phyloP scores from a whole-genome alignment of 2,113 vertebrate species.

The Monopterus albus region DNA sequence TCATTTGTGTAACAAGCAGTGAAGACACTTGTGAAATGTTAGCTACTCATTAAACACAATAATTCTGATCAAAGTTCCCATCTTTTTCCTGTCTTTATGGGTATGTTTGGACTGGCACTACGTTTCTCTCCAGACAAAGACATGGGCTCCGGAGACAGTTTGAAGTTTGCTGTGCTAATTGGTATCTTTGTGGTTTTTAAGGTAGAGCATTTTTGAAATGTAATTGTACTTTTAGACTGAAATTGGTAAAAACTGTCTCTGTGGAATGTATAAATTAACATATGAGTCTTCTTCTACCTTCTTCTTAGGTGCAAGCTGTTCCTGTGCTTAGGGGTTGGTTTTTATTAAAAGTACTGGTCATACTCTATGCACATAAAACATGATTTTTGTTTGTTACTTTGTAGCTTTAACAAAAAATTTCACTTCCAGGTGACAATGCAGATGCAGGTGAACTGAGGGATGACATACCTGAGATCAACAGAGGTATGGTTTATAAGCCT shows the following conservation, averaged over 20 bases:
- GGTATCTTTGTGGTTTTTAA: constrained; percentile 52
- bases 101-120: constrained; percentile 3
- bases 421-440: constrained; percentile 59
- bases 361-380: neutral
- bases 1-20: too few relatives aligned
- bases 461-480: constrained; percentile 80
- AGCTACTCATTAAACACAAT: constrained; percentile 50
- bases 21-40: constrained; percentile 9
- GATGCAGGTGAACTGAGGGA: constrained; percentile 77
- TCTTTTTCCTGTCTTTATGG: constrained; percentile 29
- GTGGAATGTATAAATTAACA: neutral
- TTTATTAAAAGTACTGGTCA: neutral
- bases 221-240: neutral
- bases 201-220: constrained; percentile 44
- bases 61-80: constrained; percentile 71
- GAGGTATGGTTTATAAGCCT: constrained; percentile 51
- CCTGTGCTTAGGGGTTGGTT: constrained; percentile 60
- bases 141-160: constrained; percentile 49
- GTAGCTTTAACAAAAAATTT: neutral
- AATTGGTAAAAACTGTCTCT: neutral
- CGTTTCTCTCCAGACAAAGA: neutral
- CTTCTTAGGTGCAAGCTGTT: constrained; percentile 63
- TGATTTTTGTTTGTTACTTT: neutral
- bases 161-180: constrained; percentile 36
- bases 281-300: constrained; percentile 7